These are phyloP conservation scores for Agelastica alni DNA, from an alignment of 2,888 invertebrate species.

Conservation along the genomic window DNA sequence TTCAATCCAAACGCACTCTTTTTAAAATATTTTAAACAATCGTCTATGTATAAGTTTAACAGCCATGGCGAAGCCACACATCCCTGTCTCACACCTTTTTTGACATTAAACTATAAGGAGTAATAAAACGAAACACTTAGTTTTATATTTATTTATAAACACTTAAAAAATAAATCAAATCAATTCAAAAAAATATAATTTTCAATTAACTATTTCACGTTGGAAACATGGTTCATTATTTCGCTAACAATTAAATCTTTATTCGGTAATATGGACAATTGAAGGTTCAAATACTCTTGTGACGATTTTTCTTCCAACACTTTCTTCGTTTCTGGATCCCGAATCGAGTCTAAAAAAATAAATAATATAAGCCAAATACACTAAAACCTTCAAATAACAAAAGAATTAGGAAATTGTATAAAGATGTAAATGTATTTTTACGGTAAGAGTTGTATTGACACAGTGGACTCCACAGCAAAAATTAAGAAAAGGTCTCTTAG, in stretches of 20 bases:
- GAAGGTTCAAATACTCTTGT: conserved; percentile 37
- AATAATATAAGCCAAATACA: too few species aligned
- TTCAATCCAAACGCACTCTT: too few species aligned
- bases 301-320: conserved; percentile 39
- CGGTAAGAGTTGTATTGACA: too few species aligned
- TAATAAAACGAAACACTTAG: not conserved
- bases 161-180: conserved; percentile 25
- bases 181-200: conserved; percentile 37
- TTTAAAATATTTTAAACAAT: too few species aligned
- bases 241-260: conserved; percentile 37
- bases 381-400: not conserved
- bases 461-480: too few species aligned
- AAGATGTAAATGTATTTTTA: too few species aligned
- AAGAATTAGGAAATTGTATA: too few species aligned
- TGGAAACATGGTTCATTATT: conserved; percentile 36
- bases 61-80: too few species aligned
- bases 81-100: too few species aligned
- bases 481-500: too few species aligned
- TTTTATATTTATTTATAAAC: too few species aligned
- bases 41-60: too few species aligned
- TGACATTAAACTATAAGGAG: not conserved
- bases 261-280: conserved; percentile 38
- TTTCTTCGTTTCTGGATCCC: conserved; percentile 40
- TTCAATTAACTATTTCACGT: conserved; percentile 44
- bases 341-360: conserved; percentile 44